Base-by-base conservation (phyloP, 2,797 vertebrate genomes). In the Enteromius thamalakanensis region DNA sequence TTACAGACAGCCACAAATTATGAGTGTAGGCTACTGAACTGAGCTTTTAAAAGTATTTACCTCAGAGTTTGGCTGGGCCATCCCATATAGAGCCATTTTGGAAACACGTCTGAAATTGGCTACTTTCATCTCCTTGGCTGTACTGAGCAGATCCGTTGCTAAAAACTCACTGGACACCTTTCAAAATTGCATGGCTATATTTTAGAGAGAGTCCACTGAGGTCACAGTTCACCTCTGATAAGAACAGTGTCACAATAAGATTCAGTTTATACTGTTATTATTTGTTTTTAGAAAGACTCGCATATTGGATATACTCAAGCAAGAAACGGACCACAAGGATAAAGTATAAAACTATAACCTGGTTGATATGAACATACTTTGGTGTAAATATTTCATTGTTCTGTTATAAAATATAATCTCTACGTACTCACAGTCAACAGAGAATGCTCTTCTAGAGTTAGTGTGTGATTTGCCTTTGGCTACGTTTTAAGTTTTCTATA, bases 71-170 rank as follows among this genome's bases (percentile, higher is more conserved):
- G 96, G 96, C 89, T 97, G 96, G 0, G 95, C 95, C 0, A 90
- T 95, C 47, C 96, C 96, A 0, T 96, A 97, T 67, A 97, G 23
- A 0, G 95, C 87, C 94, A 95, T 94, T 55, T 96, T 96, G 71
- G 95, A 95, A 55, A 96, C 96, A 51, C 96, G 91, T 76, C 96
- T 92, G 90, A 97, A 97, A 89, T 97, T 97, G 90, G 95, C 94
- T 85, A 96, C 95, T 0, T 90, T 94, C 95, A 96, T 96, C 89
- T 96, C 96, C 87, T 94, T 95, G 86, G 92, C 17, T 0, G 96
- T 96, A 90, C 96, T 94, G 68, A 97, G 94, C 4, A 95, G 91
- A 0, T 97, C 96, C 0, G 86, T 94, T 76, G 93, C 94, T 84
- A 94, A 90, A 37, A 92, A 92, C 8, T 96, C 95, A 0, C 94